A percentile compares a stretch with the other conserved stretches of the same genome.
Conservation (phyloP, 2,797 vertebrate species). For the Leptatherina wallacei region DNA sequence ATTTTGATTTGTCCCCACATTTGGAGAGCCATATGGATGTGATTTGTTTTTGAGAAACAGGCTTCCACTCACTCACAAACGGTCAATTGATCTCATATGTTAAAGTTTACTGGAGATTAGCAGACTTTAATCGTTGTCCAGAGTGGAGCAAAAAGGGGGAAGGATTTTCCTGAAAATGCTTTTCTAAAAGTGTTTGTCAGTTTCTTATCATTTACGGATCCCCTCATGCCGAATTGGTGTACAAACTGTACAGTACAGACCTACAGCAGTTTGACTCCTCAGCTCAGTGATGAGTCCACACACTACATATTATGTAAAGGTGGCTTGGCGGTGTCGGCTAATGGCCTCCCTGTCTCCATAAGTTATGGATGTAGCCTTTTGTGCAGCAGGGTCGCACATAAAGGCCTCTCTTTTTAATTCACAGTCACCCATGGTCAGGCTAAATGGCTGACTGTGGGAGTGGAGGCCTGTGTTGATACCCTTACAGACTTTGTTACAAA, state of each 20-base stretch:
- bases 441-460: conserved; percentile 85
- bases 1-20: conserved; percentile 69
- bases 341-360: conserved; percentile 82
- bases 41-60: conserved; percentile 66
- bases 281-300: conserved; percentile 80
- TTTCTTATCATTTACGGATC: conserved; percentile 19
- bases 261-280: conserved; percentile 65
- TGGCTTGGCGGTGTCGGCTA: conserved; percentile 76
- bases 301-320: conserved; percentile 85
- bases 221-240: conserved; percentile 27
- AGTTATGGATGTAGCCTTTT: conserved; percentile 87
- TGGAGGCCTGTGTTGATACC: conserved; percentile 77
- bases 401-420: conserved; percentile 87
- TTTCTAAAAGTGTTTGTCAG: conserved; percentile 9
- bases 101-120: conserved; percentile 50
- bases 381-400: conserved; percentile 85
- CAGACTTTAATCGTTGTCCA: conserved; percentile 33
- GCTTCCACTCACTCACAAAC: conserved; percentile 65
- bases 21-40: conserved; percentile 63
- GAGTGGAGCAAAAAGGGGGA: conserved; percentile 25
- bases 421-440: conserved; percentile 84
- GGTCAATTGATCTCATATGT: conserved; percentile 66
- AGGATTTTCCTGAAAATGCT: conserved; percentile 38
- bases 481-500: conserved; percentile 64
- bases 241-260: conserved; percentile 32